phyloP scores from a whole-genome alignment of 2,113 vertebrate genomes.

The Bujurquina vittata region DNA sequence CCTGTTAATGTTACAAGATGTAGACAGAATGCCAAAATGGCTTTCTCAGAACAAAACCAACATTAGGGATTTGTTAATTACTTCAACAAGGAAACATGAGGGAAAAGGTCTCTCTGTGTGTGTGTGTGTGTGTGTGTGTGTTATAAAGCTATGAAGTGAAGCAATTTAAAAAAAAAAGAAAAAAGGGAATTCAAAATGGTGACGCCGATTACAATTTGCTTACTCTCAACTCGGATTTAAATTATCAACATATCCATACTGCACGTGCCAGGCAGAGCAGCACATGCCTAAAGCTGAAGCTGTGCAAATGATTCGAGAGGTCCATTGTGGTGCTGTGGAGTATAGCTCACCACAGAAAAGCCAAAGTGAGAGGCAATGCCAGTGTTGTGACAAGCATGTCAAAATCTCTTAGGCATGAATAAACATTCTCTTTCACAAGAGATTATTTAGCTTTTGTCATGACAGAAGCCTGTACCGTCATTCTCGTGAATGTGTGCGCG shows the following conservation, averaged over 20 bases:
- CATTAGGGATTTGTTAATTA: constrained; percentile 37
- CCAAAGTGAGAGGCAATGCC: constrained; percentile 52
- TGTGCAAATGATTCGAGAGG: background rate
- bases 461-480: constrained; percentile 17
- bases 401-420: constrained; percentile 64
- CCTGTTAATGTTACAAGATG: constrained; percentile 48
- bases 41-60: constrained; percentile 20
- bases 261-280: background rate
- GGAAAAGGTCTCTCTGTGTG: background rate
- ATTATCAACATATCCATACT: constrained; percentile 10
- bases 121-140: no score
- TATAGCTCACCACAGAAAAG: constrained; percentile 40
- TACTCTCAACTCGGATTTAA: constrained; percentile 20
- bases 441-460: constrained; percentile 66
- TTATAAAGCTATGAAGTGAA: background rate
- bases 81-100: background rate
- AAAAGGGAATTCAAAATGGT: background rate
- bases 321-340: constrained; percentile 22
- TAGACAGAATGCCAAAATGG: constrained; percentile 21
- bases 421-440: constrained; percentile 62
- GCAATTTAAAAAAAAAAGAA: background rate
- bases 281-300: constrained; percentile 37
- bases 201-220: constrained; percentile 5
- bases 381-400: constrained; percentile 67
- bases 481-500: background rate